Base-by-base conservation (phyloP, 2,888 invertebrate genomes). In the Acanthosoma haemorrhoidale region DNA sequence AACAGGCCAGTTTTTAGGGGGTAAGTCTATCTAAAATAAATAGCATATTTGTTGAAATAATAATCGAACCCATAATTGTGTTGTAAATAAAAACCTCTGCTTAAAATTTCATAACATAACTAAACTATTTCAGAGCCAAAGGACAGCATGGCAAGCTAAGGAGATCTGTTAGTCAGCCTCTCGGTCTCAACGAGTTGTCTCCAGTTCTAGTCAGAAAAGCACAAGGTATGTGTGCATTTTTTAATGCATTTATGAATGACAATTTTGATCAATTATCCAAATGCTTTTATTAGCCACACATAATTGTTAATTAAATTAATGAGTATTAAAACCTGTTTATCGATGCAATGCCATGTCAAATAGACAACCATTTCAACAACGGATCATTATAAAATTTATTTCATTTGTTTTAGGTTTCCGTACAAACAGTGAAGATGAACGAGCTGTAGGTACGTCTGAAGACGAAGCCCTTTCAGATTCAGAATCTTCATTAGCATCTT, bases 91-190 rank as follows among this genome's bases (percentile, higher is more conserved):
- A 13, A 60, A 9, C 38, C 1, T 8, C n/a, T 39, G 2, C 8
- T 51, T 51, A 15, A n/a, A 8, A 11, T 8, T 51, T 9, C 15
- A 51, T 51, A 51, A n/a, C 15, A 8, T 64, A 16, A 31, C 11
- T 9, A 31, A 15, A 43, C 29, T 41, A 32, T 41, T 41, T 29
- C 15, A 66, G 41, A 29, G 29, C 32, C 5, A 16, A 43, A 15
- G 39, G 41, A 4, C 39, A 51, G 29, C 29, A 64, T 8, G 39
- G 57, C 2, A 75, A 77, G n/a, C 72, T 83, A 75, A 79, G 83
- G 72, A 79, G 89, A 73, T 89, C 89, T n/a, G 82, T 88, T 58
- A 88, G 88, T 78, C 89, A 89, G 77, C 88, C 89, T 72, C 79
- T 85, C 75, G 86, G 85, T 77, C 83, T 85, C 75, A 84, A 85